Evolutionary conservation across 1,140 invertebrate genomes (phyloP), one percentile per base, ranked within the genome.

Genomic region (Acromyrmex heyeri): DNA sequence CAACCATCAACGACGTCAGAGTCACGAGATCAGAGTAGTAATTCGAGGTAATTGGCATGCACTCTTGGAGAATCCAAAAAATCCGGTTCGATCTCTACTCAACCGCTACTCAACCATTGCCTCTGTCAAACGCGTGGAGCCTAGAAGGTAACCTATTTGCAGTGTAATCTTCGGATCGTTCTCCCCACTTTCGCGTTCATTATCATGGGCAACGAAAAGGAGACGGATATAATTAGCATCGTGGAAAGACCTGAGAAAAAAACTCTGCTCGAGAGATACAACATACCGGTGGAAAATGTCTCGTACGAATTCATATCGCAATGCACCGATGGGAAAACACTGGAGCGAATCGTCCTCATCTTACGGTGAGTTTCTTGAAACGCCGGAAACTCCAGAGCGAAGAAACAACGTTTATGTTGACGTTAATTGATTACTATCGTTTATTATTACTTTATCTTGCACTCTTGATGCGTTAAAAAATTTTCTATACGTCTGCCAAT

Each of bases 331-430:
- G 92, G 90, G 0, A 95, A 95, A 67, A 96, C 96, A 93, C 89
- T 97, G 75, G 96, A 97, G 91, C 96, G 94, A 88, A 97, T 97
- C 27, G 88, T 97, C 7, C 92, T 94, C 64, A 95, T 97, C 55
- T 91, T 97, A 21, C 94, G 96, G 95, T 95, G 77, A 91, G 87
- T 57, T 90, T 14, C 30, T 73, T 16, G 7, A 21, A 59, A 30
- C 50, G 30, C 6, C 76, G 6, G 44, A 61, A 57, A 61, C 55
- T 44, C 34, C 12, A 21, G n/a, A 10, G 16, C 30, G 57, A 27
- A 16, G 18, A 16, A 34, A 61, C 57, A 6, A 27, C 62, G 27
- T 50, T 53, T 14, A 10, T 1, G n/a, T 34, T 79, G 5, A 65
- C 27, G 27, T 62, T 24, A 53, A 65, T 79, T 64, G 38, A 64